Percentiles rank a stretch among this genome's conserved stretches.
Conservation (phyloP, 2,113 vertebrate species). For the Cygnus atratus region DNA sequence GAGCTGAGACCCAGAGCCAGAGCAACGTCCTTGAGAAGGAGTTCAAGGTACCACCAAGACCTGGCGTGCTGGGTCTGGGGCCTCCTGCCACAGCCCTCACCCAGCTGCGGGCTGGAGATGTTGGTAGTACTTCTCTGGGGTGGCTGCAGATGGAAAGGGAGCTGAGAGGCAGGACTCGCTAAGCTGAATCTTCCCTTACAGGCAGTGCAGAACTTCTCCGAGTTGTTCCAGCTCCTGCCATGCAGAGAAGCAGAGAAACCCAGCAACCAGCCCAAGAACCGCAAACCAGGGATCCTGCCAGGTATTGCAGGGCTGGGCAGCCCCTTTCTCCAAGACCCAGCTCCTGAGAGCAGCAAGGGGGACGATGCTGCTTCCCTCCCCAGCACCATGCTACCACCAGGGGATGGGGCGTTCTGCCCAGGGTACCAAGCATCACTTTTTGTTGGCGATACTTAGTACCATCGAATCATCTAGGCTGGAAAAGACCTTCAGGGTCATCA, state of each 20-base stretch:
- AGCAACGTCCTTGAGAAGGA: conserved; percentile 17
- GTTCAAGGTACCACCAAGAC: conserved; percentile 58
- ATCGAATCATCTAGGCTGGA: background rate
- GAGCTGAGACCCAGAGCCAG: background rate
- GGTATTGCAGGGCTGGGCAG: background rate
- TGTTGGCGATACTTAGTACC: background rate
- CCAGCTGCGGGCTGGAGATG: background rate
- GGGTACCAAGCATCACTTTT: background rate
- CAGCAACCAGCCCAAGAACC: conserved; percentile 65
- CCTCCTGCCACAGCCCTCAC: rapidly evolving
- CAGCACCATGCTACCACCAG: background rate
- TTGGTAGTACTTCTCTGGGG: background rate
- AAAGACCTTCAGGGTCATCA: background rate
- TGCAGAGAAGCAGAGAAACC: conserved; percentile 56
- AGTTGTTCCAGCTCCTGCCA: conserved; percentile 58
- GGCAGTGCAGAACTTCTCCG: conserved; percentile 54
- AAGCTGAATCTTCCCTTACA: background rate
- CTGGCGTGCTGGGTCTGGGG: background rate
- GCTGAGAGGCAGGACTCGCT: background rate
- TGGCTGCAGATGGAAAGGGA: background rate
- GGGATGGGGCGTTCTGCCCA: background rate
- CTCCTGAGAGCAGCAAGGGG: rapidly evolving
- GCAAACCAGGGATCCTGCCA: conserved; percentile 60
- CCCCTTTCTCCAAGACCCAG: background rate
- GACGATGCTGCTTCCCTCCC: rapidly evolving